phyloP scores from a whole-genome alignment of 2,797 vertebrate genomes.

The Enoplosus armatus region DNA sequence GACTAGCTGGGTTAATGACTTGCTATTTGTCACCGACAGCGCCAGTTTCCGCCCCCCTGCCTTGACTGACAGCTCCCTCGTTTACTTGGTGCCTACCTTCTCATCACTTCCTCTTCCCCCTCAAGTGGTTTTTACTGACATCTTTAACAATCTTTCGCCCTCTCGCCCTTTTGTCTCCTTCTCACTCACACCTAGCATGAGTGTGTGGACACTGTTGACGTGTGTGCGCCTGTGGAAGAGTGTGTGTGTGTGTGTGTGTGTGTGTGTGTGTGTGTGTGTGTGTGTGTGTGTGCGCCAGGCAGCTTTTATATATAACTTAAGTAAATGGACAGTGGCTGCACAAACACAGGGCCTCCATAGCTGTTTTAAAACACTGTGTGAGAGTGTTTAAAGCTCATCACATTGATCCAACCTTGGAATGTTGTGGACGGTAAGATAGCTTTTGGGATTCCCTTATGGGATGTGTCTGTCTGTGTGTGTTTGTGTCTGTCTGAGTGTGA shows the following conservation, averaged over 20 bases:
- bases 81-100: conserved; percentile 65
- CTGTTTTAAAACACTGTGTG: conserved; percentile 16
- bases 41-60: conserved; percentile 68
- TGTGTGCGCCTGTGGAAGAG: not conserved
- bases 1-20: conserved; percentile 84
- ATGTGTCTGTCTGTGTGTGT: conserved; percentile 42
- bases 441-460: conserved; percentile 57
- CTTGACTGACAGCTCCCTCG: conserved; percentile 80
- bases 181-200: conserved; percentile 45
- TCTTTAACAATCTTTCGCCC: conserved; percentile 54
- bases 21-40: conserved; percentile 86
- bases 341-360: conserved; percentile 22
- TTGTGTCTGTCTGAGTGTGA: conserved; percentile 38
- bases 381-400: conserved; percentile 50
- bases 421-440: conserved; percentile 44
- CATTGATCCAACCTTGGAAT: conserved; percentile 58
- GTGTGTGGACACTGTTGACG: conserved; percentile 35
- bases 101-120: conserved; percentile 57
- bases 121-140: conserved; percentile 56
- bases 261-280: not conserved
- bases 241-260: not conserved
- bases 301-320: conserved; percentile 39
- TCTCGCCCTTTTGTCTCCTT: conserved; percentile 30
- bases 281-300: not conserved
- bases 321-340: conserved; percentile 28